Conservation (phyloP, 2,888 invertebrate species). For the Salpingus planirostris region DNA sequence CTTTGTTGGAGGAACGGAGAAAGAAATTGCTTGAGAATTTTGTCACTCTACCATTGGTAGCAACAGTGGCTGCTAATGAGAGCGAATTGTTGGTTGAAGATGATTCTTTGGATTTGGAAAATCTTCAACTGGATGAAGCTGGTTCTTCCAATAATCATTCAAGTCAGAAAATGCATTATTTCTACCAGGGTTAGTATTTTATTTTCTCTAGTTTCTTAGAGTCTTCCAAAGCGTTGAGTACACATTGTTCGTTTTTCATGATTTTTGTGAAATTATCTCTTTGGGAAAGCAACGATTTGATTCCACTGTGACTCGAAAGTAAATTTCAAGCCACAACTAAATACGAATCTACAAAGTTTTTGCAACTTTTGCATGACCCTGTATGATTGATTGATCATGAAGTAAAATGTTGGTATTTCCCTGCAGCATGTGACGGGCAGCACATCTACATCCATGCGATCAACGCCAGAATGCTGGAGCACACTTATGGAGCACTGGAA, state of each 20-base stretch:
- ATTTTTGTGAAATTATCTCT: conserved; percentile 22
- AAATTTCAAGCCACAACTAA: too few species aligned
- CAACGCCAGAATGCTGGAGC: conserved; percentile 82
- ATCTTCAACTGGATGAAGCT: background rate
- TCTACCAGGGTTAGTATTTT: conserved; percentile 64
- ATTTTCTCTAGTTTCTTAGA: background rate
- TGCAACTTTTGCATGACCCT: background rate
- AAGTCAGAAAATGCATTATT: conserved; percentile 57
- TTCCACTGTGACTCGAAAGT: too few species aligned
- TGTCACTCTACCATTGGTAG: too few species aligned
- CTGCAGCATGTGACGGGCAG: conserved; percentile 79
- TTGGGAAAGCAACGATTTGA: conserved; percentile 18
- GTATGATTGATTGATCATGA: conserved; percentile 24
- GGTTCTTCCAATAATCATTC: background rate
- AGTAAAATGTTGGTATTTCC: too few species aligned
- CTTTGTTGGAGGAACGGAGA: conserved; percentile 53
- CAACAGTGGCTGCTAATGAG: too few species aligned
- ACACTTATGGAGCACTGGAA: conserved; percentile 75
- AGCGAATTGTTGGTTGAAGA: too few species aligned
- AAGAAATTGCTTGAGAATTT: conserved; percentile 23
- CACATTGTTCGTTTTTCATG: conserved; percentile 14
- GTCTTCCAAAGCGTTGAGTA: conserved; percentile 25
- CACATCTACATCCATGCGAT: conserved; percentile 85
- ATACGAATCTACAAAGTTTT: background rate
- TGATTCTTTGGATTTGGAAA: too few species aligned